Evolutionary conservation across 1,140 invertebrate species (phyloP).

Genomic region (Drosophila orena): DNA sequence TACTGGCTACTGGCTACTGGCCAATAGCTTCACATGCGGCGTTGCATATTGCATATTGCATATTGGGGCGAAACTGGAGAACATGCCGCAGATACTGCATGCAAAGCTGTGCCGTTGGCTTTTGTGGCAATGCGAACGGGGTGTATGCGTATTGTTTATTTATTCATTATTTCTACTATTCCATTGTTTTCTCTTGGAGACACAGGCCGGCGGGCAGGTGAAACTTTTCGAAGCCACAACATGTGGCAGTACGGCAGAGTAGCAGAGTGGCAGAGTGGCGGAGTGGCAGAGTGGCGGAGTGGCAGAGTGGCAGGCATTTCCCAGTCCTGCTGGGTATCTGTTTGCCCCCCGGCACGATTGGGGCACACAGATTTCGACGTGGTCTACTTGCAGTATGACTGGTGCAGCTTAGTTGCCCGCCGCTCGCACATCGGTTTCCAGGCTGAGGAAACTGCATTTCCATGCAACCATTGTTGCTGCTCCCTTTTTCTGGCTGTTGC

Average conservation of each 20-base stretch:
- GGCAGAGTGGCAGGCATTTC: slow-evolving; percentile 51
- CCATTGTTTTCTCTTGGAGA: neutral
- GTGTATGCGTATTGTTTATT: too few relatives aligned
- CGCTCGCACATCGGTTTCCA: slow-evolving; percentile 23
- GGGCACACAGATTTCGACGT: slow-evolving; percentile 59
- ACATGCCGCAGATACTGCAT: too few relatives aligned
- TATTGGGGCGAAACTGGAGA: neutral
- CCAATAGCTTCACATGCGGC: neutral
- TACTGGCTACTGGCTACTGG: neutral
- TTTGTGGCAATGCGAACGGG: neutral
- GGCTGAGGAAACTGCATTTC: slow-evolving; percentile 60
- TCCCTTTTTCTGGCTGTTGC: slow-evolving; percentile 60
- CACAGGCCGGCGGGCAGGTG: slow-evolving; percentile 1
- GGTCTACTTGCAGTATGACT: slow-evolving; percentile 55
- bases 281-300: slow-evolving; percentile 52
- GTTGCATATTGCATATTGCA: neutral
- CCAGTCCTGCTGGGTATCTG: neutral
- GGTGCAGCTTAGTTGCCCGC: neutral
- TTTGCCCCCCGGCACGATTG: neutral
- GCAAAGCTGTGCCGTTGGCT: neutral
- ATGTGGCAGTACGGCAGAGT: slow-evolving; percentile 60
- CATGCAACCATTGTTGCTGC: slow-evolving; percentile 43
- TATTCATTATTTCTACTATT: neutral
- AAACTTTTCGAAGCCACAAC: slow-evolving; percentile 63
- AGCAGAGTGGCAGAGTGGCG: slow-evolving; percentile 31